These are phyloP conservation scores for Melikaiella ostensackeni DNA, from an alignment of 2,888 invertebrate genomes.

Conservation along the genomic window DNA sequence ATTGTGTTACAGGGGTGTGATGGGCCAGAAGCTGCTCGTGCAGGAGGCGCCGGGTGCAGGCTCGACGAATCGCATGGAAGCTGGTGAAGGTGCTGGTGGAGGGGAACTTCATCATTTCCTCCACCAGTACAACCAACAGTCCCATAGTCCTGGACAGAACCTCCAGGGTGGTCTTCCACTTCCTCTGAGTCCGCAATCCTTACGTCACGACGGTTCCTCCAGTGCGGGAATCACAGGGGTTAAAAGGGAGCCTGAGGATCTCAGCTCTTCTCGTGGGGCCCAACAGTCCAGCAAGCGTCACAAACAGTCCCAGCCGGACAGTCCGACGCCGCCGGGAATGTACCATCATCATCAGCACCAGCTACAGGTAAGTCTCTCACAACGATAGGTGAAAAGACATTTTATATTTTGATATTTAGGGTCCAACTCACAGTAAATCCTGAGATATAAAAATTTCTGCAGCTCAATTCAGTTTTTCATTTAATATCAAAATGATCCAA, in stretches of 20 bases:
- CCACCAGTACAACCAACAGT: slow-evolving; percentile 75
- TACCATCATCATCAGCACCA: slow-evolving; percentile 76
- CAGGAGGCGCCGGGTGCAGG: slow-evolving; percentile 72
- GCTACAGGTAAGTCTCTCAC: slow-evolving; percentile 66
- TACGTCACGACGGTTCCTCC: slow-evolving; percentile 71
- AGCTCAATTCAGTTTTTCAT: no score
- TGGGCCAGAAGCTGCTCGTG: slow-evolving; percentile 76
- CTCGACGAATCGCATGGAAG: slow-evolving; percentile 72
- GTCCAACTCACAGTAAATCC: no score
- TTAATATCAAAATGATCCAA: no score
- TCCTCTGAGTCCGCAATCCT: slow-evolving; percentile 74
- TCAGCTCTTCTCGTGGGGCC: slow-evolving; percentile 79
- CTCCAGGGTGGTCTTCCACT: slow-evolving; percentile 76
- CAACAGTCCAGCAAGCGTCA: slow-evolving; percentile 64
- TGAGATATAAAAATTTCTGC: no score
- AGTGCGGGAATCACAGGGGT: slow-evolving; percentile 77
- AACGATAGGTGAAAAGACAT: background rate
- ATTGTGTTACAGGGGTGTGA: slow-evolving; percentile 72
- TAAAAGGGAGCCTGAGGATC: slow-evolving; percentile 90
- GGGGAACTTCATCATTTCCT: slow-evolving; percentile 76
- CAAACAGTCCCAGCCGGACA: slow-evolving; percentile 73
- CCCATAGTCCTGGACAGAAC: slow-evolving; percentile 78
- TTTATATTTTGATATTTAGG: background rate
- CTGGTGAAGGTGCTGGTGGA: slow-evolving; percentile 78
- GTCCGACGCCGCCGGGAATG: slow-evolving; percentile 75